Percentiles rank a stretch among this genome's conserved stretches.
These are phyloP conservation scores for Thinocorus orbignyianus DNA, from an alignment of 2,113 vertebrate genomes.

Conservation along the genomic window DNA sequence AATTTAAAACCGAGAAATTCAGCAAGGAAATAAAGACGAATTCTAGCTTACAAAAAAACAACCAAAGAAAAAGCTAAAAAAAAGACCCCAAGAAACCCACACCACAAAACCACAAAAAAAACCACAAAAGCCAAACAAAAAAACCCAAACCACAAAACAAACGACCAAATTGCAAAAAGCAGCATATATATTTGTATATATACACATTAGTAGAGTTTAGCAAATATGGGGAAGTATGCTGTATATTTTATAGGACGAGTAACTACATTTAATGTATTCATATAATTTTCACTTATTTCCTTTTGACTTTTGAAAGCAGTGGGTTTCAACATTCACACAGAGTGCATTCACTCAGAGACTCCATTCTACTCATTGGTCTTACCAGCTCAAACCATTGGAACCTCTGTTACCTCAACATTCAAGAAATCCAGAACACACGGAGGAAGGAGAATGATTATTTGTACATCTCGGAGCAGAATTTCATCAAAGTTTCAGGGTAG, in stretches of 20 bases:
- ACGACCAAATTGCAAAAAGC: neutral
- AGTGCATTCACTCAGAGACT: neutral
- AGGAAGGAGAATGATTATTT: neutral
- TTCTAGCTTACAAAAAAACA: neutral
- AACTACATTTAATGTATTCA: neutral
- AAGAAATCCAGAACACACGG: neutral
- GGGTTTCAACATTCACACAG: neutral
- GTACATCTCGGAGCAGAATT: neutral
- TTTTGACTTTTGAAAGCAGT: neutral
- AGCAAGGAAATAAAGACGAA: neutral
- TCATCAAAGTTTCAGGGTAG: neutral
- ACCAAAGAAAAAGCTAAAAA: neutral
- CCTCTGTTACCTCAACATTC: rapidly evolving
- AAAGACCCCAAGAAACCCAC: neutral
- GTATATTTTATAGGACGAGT: neutral
- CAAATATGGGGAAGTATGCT: neutral
- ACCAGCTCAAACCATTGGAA: neutral
- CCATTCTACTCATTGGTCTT: neutral
- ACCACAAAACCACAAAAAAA: neutral
- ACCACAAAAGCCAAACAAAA: neutral
- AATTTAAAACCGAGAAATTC: neutral
- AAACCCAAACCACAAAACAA: neutral
- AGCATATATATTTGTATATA: too few relatives aligned
- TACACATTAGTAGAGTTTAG: neutral
- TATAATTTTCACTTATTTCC: neutral